Percentiles rank a stretch among this genome's conserved stretches.
Conservation (phyloP, 2,888 invertebrate genomes). For the Drosophila colorata region DNA sequence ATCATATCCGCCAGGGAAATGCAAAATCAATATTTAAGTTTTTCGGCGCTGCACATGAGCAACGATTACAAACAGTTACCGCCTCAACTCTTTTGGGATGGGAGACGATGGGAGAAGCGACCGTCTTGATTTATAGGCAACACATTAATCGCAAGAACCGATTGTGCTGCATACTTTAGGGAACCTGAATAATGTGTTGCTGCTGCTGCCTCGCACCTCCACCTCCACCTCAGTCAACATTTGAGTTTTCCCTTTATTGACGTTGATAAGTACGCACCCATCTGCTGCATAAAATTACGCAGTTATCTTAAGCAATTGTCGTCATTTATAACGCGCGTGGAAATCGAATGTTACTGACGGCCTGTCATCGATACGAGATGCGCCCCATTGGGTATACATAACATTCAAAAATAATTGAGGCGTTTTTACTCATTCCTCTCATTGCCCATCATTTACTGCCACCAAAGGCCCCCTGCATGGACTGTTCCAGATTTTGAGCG, state of each 20-base stretch:
- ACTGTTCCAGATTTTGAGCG: neutral
- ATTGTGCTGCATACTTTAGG: constrained; percentile 58
- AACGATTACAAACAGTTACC: constrained; percentile 1
- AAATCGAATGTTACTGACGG: neutral
- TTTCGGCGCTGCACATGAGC: neutral
- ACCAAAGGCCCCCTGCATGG: neutral
- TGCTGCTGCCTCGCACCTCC: constrained; percentile 5
- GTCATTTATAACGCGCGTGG: constrained; percentile 36
- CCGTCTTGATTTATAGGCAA: constrained; percentile 57
- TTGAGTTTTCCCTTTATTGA: constrained; percentile 33
- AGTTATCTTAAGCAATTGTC: constrained; percentile 60
- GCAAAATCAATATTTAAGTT: constrained; percentile 23
- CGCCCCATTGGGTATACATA: constrained; percentile 1
- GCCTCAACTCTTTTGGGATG: constrained; percentile 13
- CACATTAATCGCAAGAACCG: constrained; percentile 59
- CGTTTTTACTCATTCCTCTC: neutral
- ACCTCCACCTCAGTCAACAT: neutral
- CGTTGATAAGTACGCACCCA: constrained; percentile 59
- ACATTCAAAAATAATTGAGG: constrained; percentile 2
- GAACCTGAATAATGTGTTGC: constrained; percentile 27
- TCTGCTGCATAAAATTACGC: constrained; percentile 54
- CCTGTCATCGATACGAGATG: neutral
- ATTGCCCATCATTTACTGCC: neutral
- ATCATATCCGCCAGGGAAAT: neutral
- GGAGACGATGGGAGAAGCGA: no score